These are phyloP conservation scores for Cynaeus angustus DNA, from an alignment of 2,888 invertebrate species.

Conservation along the genomic window DNA sequence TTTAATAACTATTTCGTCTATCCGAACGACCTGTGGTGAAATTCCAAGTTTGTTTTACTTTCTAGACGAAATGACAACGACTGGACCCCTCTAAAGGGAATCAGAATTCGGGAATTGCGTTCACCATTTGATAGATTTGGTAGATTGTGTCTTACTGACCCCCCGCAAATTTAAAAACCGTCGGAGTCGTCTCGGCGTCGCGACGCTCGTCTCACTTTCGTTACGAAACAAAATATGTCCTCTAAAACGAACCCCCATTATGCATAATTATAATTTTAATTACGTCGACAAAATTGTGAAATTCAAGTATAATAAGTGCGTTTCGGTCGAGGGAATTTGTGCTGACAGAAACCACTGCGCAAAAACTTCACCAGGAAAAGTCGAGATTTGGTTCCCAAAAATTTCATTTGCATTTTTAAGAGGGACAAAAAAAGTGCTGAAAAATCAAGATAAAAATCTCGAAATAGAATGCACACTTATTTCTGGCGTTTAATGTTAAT, in stretches of 20 bases:
- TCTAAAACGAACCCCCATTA: slow-evolving; percentile 2
- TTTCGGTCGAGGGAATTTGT: not conserved
- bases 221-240: not conserved
- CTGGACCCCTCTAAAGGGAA: too few species aligned
- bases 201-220: not conserved
- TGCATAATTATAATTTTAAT: not conserved
- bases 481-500: slow-evolving; percentile 1
- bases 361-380: too few species aligned
- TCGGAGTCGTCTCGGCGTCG: not conserved
- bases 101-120: too few species aligned
- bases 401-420: too few species aligned
- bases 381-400: too few species aligned
- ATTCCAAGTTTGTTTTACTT: slow-evolving; percentile 15
- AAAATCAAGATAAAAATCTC: too few species aligned
- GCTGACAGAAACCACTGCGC: too few species aligned
- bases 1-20: slow-evolving; percentile 13
- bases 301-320: not conserved
- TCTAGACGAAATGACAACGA: too few species aligned
- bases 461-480: not conserved
- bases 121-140: too few species aligned
- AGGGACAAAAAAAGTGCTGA: too few species aligned
- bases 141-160: too few species aligned
- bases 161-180: too few species aligned
- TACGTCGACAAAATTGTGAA: slow-evolving; percentile 2
- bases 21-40: slow-evolving; percentile 11